Evolutionary conservation across 2,113 vertebrate genomes (phyloP).

Genomic region (Gambusia holbrooki): DNA sequence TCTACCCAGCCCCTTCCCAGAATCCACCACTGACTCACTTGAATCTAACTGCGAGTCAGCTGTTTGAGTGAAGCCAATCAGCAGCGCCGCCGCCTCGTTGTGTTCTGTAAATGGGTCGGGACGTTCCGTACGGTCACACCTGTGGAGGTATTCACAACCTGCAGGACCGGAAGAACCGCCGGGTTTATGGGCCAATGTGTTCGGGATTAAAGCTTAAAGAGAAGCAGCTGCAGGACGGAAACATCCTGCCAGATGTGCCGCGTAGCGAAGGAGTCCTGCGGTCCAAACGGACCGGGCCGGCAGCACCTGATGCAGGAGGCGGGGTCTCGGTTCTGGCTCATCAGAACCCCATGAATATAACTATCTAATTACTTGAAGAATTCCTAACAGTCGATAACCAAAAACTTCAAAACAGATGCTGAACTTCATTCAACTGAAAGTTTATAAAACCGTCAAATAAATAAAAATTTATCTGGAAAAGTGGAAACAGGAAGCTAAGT

Average conservation of each 20-base stretch:
- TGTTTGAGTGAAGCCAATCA: conserved; percentile 28
- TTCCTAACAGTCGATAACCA: no score
- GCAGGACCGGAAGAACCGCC: conserved; percentile 4
- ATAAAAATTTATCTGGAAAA: no score
- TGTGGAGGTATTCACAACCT: conserved; percentile 9
- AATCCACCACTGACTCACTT: conserved; percentile 67
- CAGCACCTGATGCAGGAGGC: conserved; percentile 35
- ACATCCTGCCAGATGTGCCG: not conserved
- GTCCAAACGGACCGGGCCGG: not conserved
- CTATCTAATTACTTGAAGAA: no score
- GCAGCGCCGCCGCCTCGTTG: not conserved
- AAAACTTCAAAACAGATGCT: no score
- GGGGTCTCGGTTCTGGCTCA: not conserved
- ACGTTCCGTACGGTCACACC: conserved; percentile 3
- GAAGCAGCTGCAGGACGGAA: not conserved
- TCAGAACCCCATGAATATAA: not conserved
- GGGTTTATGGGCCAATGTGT: not conserved
- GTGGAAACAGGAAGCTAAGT: no score
- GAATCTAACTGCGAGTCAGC: conserved; percentile 44
- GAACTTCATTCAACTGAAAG: no score
- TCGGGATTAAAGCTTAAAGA: not conserved
- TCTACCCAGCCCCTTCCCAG: conserved; percentile 67
- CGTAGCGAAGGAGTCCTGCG: not conserved
- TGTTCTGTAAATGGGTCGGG: not conserved
- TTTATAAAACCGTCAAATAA: no score